Percentiles rank a stretch among this genome's conserved stretches.
These are phyloP conservation scores for Rachycentron canadum DNA, from an alignment of 2,797 vertebrate genomes.

Conservation along the genomic window DNA sequence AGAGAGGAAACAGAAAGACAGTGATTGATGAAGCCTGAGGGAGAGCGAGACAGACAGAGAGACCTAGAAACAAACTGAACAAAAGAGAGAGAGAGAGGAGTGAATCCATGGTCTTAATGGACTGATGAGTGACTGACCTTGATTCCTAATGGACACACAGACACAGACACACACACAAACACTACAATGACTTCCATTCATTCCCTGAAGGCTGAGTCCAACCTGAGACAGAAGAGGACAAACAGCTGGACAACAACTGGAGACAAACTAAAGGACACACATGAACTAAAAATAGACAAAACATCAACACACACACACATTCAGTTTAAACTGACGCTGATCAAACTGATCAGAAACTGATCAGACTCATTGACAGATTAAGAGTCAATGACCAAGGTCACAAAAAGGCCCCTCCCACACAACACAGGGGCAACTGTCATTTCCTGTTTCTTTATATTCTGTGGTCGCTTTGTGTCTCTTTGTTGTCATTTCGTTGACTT, in stretches of 20 bases:
- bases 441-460: no score
- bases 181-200: constrained; percentile 48
- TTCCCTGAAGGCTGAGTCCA: constrained; percentile 49
- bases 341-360: background rate
- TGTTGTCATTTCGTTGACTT: background rate
- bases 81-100: constrained; percentile 42
- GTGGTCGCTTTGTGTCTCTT: no score
- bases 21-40: constrained; percentile 66
- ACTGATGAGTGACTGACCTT: constrained; percentile 73
- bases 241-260: constrained; percentile 29
- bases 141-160: constrained; percentile 73
- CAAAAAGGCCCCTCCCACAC: background rate
- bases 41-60: constrained; percentile 23
- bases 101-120: constrained; percentile 68
- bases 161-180: constrained; percentile 46
- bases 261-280: constrained; percentile 21
- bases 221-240: constrained; percentile 36
- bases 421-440: background rate
- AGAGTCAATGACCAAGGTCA: background rate
- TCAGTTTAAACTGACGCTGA: background rate
- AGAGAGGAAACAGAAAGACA: constrained; percentile 19
- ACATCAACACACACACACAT: constrained; percentile 7
- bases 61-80: constrained; percentile 56
- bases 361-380: background rate
- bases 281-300: background rate